These are phyloP conservation scores for Gavia stellata DNA, from an alignment of 2,113 vertebrate genomes.

Conservation along the genomic window DNA sequence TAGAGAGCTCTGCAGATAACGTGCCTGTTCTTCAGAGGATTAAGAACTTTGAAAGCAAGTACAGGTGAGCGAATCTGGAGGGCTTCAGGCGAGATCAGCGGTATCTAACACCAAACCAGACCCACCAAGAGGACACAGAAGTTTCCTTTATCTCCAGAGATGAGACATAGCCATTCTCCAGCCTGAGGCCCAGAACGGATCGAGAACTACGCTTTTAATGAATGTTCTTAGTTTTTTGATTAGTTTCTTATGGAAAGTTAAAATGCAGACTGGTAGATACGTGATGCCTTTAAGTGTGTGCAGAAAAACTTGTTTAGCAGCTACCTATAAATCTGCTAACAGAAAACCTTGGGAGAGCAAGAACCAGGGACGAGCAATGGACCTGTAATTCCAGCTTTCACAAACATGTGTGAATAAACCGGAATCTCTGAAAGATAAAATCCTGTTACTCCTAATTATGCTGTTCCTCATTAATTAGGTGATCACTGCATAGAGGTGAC, in stretches of 20 bases:
- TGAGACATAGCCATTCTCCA: background rate
- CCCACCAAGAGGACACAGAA: background rate
- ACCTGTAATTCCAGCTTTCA: background rate
- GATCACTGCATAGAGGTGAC: background rate
- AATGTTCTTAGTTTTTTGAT: background rate
- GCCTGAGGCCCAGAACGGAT: background rate
- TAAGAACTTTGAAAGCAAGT: background rate
- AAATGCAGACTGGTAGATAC: background rate
- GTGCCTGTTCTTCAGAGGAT: background rate
- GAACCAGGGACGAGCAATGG: background rate
- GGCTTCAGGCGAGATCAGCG: background rate
- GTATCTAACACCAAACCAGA: background rate
- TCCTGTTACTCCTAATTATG: background rate
- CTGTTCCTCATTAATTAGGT: background rate
- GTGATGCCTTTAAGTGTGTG: background rate
- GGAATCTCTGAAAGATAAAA: background rate
- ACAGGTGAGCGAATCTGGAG: background rate
- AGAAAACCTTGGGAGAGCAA: background rate
- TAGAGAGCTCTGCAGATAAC: background rate
- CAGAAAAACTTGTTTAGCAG: background rate
- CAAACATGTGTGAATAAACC: accelerated
- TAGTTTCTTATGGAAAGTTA: background rate
- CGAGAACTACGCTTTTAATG: background rate
- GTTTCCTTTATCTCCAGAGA: background rate
- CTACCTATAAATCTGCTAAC: background rate